Percentiles rank a stretch among this genome's conserved stretches.
Evolutionary conservation across 2,888 invertebrate species (phyloP).

Genomic region (Oligia latruncula): DNA sequence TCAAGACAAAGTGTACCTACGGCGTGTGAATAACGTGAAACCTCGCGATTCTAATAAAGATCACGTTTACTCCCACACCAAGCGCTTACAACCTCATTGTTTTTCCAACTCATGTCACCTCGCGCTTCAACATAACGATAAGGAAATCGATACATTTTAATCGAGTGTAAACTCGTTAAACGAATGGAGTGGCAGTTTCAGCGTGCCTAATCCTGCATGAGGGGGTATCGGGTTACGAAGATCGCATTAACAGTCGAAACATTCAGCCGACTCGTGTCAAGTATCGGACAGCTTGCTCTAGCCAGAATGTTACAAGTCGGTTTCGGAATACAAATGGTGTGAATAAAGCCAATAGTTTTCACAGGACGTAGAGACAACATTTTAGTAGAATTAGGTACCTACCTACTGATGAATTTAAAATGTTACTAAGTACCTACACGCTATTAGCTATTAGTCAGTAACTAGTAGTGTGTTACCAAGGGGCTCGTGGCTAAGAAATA

Average conservation of each 20-base stretch:
- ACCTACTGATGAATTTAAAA: slow-evolving; percentile 22
- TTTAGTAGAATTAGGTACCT: slow-evolving; percentile 18
- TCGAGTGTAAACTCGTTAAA: slow-evolving; percentile 56
- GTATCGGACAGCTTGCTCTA: slow-evolving; percentile 8
- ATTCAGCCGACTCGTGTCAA: slow-evolving; percentile 29
- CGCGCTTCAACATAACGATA: slow-evolving; percentile 39
- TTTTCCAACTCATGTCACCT: slow-evolving; percentile 60
- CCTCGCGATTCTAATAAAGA: slow-evolving; percentile 70
- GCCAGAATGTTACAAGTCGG: slow-evolving; percentile 25
- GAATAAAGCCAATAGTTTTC: slow-evolving; percentile 6
- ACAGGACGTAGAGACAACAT: not conserved
- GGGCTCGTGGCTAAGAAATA: too few relatives aligned
- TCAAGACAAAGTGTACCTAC: slow-evolving; percentile 32
- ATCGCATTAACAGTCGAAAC: slow-evolving; percentile 51
- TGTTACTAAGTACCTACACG: not conserved
- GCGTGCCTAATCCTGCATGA: slow-evolving; percentile 32
- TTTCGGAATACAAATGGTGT: slow-evolving; percentile 37
- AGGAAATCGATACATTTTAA: slow-evolving; percentile 69
- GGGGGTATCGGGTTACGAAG: slow-evolving; percentile 33
- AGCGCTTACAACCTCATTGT: slow-evolving; percentile 58
- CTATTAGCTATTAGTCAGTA: too few relatives aligned
- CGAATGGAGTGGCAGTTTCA: slow-evolving; percentile 36
- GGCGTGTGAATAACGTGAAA: slow-evolving; percentile 50
- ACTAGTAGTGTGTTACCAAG: too few relatives aligned
- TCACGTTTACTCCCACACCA: slow-evolving; percentile 62